Evolutionary conservation across 2,113 vertebrate species (phyloP).

Genomic region (Todiramphus chloris): DNA sequence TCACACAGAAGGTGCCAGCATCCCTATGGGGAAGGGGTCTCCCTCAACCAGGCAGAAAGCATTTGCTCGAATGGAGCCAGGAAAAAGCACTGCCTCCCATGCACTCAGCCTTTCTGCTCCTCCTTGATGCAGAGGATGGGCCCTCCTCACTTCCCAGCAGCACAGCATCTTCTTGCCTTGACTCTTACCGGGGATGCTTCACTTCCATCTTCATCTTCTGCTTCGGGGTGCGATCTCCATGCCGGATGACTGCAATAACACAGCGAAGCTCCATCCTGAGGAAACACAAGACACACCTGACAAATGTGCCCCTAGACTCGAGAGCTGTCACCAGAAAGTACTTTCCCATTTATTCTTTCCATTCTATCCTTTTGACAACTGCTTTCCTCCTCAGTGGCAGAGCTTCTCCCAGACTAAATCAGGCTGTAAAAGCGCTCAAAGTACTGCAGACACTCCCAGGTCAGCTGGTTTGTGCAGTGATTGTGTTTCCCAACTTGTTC

Average conservation of each 20-base stretch:
- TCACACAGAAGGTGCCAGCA: background rate
- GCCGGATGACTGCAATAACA: constrained; percentile 95
- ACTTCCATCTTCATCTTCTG: constrained; percentile 99
- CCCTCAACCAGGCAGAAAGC: background rate
- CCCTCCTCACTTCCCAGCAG: background rate
- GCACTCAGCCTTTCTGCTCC: background rate
- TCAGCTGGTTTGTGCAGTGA: background rate
- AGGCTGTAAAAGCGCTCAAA: background rate
- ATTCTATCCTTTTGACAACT: background rate
- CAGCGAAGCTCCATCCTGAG: constrained; percentile 98
- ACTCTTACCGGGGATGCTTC: constrained; percentile 87
- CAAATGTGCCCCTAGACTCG: background rate
- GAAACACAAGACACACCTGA: background rate
- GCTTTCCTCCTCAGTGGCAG: background rate
- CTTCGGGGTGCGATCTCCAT: constrained; percentile 96
- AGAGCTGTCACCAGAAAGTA: background rate
- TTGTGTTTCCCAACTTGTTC: background rate
- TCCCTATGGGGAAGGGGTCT: background rate
- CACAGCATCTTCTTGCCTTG: background rate
- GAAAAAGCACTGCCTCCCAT: background rate
- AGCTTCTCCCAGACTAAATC: background rate
- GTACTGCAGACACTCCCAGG: background rate
- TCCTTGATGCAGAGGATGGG: background rate
- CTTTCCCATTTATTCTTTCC: background rate
- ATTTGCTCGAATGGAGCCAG: background rate